Conservation (phyloP, 2,888 invertebrate genomes). For the Lasioglossum lativentre region DNA sequence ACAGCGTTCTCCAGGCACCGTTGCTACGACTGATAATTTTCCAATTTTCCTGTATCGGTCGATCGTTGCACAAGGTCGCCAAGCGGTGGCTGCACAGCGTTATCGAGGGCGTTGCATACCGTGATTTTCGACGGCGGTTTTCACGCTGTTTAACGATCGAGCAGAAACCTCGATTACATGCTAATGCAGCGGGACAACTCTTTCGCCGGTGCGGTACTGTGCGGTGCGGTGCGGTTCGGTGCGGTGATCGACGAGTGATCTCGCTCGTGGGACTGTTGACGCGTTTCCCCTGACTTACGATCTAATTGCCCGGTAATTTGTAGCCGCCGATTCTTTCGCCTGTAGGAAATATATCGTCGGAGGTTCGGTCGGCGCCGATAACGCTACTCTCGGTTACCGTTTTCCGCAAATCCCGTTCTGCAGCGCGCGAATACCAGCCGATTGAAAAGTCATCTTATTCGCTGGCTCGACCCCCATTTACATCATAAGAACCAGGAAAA, state of each 20-base stretch:
- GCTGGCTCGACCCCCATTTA: too few relatives aligned
- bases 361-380: neutral
- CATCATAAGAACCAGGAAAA: too few relatives aligned
- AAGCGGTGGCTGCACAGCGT: neutral
- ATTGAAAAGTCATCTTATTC: neutral
- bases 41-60: neutral
- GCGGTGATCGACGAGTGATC: conserved; percentile 42
- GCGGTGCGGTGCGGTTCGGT: too few relatives aligned
- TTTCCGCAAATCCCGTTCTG: neutral
- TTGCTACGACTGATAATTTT: neutral
- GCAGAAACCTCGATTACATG: conserved; percentile 52
- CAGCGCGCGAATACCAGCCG: neutral
- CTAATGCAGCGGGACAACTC: conserved; percentile 43
- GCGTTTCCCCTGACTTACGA: conserved; percentile 45
- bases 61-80: conserved; percentile 1
- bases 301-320: conserved; percentile 53
- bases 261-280: conserved; percentile 23
- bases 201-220: conserved; percentile 23
- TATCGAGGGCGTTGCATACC: neutral
- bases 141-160: conserved; percentile 9
- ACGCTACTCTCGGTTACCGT: neutral
- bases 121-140: conserved; percentile 33
- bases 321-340: neutral
- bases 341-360: neutral
- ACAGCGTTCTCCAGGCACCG: neutral